Percentiles rank a stretch among this genome's conserved stretches.
Evolutionary conservation across 2,888 invertebrate genomes (phyloP).

Genomic region (Cynaeus angustus): DNA sequence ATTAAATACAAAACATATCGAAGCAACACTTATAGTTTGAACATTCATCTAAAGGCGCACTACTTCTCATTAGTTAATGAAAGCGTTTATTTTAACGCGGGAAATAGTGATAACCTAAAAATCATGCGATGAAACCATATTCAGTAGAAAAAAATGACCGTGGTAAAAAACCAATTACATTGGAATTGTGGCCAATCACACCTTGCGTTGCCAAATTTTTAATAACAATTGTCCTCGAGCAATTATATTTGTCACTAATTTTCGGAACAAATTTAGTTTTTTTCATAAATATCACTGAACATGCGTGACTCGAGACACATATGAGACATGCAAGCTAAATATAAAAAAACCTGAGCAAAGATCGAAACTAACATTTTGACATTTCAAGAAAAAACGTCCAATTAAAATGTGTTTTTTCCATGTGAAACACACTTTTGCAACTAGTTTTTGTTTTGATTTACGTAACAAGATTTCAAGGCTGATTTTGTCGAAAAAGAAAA

Average conservation of each 20-base stretch:
- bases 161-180: not conserved
- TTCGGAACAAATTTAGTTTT: conserved; percentile 16
- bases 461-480: conserved; percentile 9
- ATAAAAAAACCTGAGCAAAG: conserved; percentile 26
- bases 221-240: conserved; percentile 11
- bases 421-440: conserved; percentile 10
- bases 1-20: no score
- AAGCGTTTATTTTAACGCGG: not conserved
- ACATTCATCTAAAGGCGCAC: no score
- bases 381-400: conserved; percentile 19
- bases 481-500: conserved; percentile 5
- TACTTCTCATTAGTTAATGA: no score
- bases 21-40: no score
- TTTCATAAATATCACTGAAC: conserved; percentile 30
- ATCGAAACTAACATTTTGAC: conserved; percentile 28
- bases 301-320: conserved; percentile 33
- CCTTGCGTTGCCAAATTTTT: conserved; percentile 26
- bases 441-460: conserved; percentile 4
- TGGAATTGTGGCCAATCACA: conserved; percentile 7
- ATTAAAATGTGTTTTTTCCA: conserved; percentile 18
- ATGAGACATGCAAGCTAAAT: conserved; percentile 28
- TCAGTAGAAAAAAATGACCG: not conserved
- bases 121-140: not conserved
- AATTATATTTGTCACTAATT: conserved; percentile 5
- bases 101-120: conserved; percentile 1